Evolutionary conservation across 2,888 invertebrate species (phyloP).

Genomic region (Lobophora halterata): DNA sequence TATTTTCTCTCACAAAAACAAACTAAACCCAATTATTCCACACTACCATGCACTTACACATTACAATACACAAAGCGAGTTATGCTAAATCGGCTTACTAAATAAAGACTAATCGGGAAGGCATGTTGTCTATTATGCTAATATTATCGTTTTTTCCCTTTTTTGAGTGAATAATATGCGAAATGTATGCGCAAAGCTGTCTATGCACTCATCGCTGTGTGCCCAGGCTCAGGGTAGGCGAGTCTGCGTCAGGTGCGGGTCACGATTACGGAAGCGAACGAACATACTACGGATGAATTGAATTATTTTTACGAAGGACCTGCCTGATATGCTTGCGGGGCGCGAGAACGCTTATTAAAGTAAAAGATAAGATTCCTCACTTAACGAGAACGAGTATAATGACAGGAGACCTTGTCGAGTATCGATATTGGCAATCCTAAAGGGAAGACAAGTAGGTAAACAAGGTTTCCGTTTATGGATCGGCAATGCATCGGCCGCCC

Average conservation of each 20-base stretch:
- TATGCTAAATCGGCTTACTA: conserved; percentile 43
- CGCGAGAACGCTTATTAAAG: conserved; percentile 48
- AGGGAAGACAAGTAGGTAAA: conserved; percentile 74
- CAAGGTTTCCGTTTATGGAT: conserved; percentile 67
- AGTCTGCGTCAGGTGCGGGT: conserved; percentile 41
- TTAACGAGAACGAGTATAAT: conserved; percentile 52
- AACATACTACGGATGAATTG: conserved; percentile 41
- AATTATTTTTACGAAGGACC: conserved; percentile 54
- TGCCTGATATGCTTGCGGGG: conserved; percentile 35
- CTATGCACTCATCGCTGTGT: conserved; percentile 51
- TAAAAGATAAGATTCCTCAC: conserved; percentile 51
- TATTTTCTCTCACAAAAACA: too few relatives aligned
- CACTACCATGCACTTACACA: conserved; percentile 38
- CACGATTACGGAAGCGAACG: conserved; percentile 61
- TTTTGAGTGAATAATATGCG: conserved; percentile 51
- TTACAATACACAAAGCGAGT: conserved; percentile 39
- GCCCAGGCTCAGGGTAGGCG: conserved; percentile 41
- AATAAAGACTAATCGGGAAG: conserved; percentile 58
- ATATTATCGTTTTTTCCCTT: conserved; percentile 63
- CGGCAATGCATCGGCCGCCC: conserved; percentile 74
- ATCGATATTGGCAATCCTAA: conserved; percentile 62
- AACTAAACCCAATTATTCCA: conserved; percentile 54
- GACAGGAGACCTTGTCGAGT: conserved; percentile 55
- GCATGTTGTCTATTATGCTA: conserved; percentile 58
- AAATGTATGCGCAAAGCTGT: conserved; percentile 30